Evolutionary conservation across 2,888 invertebrate genomes (phyloP).

Genomic region (Embidobia sp.): DNA sequence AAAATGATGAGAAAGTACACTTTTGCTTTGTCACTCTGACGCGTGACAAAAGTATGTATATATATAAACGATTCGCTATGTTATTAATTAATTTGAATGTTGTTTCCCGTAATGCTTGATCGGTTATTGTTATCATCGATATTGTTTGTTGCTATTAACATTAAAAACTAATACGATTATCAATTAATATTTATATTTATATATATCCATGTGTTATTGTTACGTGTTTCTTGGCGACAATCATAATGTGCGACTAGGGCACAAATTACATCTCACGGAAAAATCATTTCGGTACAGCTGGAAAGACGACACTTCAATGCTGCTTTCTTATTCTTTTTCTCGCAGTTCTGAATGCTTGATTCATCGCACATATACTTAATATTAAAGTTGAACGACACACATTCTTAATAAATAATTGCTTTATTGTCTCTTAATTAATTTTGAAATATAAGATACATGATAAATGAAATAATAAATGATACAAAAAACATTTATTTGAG

Average conservation of each 20-base stretch:
- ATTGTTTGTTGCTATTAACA: slow-evolving; percentile 28
- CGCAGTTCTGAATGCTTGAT: neutral
- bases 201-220: slow-evolving; percentile 35
- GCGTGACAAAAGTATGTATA: slow-evolving; percentile 29
- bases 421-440: no score
- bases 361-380: neutral
- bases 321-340: slow-evolving; percentile 1
- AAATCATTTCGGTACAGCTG: slow-evolving; percentile 19
- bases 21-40: slow-evolving; percentile 31
- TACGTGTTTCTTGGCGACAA: slow-evolving; percentile 41
- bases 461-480: no score
- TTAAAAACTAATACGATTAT: slow-evolving; percentile 52
- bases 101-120: slow-evolving; percentile 34
- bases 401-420: no score
- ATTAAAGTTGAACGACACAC: no score
- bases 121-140: slow-evolving; percentile 43
- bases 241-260: slow-evolving; percentile 17
- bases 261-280: slow-evolving; percentile 13
- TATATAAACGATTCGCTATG: slow-evolving; percentile 38
- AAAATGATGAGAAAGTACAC: slow-evolving; percentile 35
- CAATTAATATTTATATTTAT: slow-evolving; percentile 35
- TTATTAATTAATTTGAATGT: slow-evolving; percentile 23
- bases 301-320: slow-evolving; percentile 11
- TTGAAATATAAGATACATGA: no score
- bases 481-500: no score